phyloP scores from a whole-genome alignment of 2,113 vertebrate species.

The Tylochromis polylepis region DNA sequence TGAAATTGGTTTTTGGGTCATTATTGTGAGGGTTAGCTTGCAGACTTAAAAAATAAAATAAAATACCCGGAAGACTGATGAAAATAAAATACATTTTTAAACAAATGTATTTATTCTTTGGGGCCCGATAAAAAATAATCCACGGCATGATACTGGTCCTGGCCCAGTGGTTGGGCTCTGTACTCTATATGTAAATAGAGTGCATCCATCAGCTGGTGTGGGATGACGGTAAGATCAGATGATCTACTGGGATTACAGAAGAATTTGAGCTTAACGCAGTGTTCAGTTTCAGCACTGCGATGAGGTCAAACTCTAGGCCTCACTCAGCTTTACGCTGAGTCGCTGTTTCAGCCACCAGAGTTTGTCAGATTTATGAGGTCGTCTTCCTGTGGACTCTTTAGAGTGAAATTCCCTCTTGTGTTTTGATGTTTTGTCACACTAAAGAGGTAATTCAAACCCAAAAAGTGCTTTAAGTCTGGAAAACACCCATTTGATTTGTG shows the following conservation, averaged over 20 bases:
- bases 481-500: not conserved
- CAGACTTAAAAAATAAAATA: too few species aligned
- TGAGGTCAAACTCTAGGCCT: not conserved
- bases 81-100: too few species aligned
- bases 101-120: too few species aligned
- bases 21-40: too few species aligned
- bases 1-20: too few species aligned
- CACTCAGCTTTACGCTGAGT: not conserved
- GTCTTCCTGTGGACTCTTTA: not conserved
- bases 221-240: accelerated
- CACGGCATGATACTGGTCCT: too few species aligned
- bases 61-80: too few species aligned
- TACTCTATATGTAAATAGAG: not conserved
- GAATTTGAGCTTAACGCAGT: not conserved
- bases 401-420: not conserved
- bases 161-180: not conserved
- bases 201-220: not conserved
- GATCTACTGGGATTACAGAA: not conserved
- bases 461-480: not conserved
- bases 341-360: not conserved
- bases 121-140: too few species aligned
- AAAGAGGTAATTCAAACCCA: not conserved
- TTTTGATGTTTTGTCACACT: not conserved
- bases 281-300: not conserved
- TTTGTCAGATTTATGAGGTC: not conserved